phyloP scores from a whole-genome alignment of 2,888 invertebrate genomes.

The Eugnorisma glareosa region DNA sequence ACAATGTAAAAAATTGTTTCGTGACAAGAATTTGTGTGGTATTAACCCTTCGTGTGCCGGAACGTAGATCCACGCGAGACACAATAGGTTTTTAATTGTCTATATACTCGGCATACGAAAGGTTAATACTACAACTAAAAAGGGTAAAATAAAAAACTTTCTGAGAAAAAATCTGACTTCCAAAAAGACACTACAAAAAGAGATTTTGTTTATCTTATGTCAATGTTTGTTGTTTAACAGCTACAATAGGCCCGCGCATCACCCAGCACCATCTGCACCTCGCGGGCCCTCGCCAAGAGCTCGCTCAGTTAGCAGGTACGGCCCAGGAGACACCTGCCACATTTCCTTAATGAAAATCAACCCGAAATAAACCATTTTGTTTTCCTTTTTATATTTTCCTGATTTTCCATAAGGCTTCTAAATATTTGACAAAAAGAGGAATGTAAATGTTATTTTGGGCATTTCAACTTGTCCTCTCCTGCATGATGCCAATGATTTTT shows the following conservation, averaged over 20 bases:
- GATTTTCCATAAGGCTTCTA: background rate
- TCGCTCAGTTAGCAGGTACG: slow-evolving; percentile 12
- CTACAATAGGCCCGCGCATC: background rate
- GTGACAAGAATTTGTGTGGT: no score
- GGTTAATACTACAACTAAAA: no score
- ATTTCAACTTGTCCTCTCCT: background rate
- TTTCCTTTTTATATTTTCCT: background rate
- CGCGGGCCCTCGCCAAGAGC: background rate
- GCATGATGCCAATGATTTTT: background rate
- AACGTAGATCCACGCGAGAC: no score
- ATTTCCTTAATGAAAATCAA: background rate
- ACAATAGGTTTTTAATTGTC: no score
- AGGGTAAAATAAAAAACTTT: no score
- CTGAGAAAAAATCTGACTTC: no score
- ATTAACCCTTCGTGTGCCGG: no score
- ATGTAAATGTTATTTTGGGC: background rate
- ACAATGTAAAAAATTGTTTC: no score
- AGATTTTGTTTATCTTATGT: no score
- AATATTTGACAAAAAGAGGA: background rate
- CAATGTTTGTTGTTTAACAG: background rate
- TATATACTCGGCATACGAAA: no score
- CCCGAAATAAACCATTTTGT: background rate
- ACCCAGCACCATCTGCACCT: background rate
- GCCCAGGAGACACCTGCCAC: background rate
- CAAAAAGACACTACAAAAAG: no score